Evolutionary conservation across 2,888 invertebrate genomes (phyloP).

Genomic region (Abrostola triplasia): DNA sequence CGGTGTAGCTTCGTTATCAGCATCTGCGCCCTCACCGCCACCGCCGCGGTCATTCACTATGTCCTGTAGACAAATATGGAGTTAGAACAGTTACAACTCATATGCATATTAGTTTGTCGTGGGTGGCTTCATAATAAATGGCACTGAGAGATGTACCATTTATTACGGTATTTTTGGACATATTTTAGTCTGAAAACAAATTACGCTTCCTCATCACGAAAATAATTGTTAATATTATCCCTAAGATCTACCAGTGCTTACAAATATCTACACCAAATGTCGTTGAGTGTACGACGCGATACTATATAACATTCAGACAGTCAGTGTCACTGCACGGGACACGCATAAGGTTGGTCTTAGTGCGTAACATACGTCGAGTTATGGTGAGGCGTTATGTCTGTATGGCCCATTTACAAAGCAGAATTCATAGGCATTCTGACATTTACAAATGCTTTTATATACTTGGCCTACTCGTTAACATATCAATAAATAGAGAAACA

Average conservation of each 20-base stretch:
- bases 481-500: neutral
- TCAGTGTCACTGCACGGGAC: no score
- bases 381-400: no score
- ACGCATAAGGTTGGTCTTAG: no score
- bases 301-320: no score
- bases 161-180: no score
- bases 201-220: neutral
- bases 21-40: constrained; percentile 77
- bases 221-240: no score
- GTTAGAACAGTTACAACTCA: constrained; percentile 8
- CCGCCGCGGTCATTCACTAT: constrained; percentile 83
- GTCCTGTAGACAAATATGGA: constrained; percentile 68
- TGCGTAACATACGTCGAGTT: no score
- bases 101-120: neutral
- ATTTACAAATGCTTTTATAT: neutral
- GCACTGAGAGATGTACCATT: no score
- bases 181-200: neutral
- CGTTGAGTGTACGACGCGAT: no score
- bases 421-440: neutral
- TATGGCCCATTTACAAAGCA: neutral
- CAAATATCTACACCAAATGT: no score
- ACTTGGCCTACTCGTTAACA: neutral
- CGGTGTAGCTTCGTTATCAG: constrained; percentile 73
- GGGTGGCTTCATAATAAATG: neutral
- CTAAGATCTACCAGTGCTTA: no score